phyloP scores from a whole-genome alignment of 1,140 invertebrate genomes.

The roundworm (Caenorhabditis elegans) region WBcel235 BX284604.4:11404501-11405000 shows the following conservation, averaged over 20 bases:
- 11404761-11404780: too few species aligned
- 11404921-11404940: slow-evolving; percentile 68
- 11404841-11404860: slow-evolving; percentile 57
- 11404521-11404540: too few species aligned
- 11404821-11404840: background rate
- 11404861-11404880: slow-evolving; percentile 76
- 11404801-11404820: too few species aligned
- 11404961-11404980: slow-evolving; percentile 87
- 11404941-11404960: too few species aligned
- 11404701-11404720: too few species aligned
- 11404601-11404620: slow-evolving; percentile 86
- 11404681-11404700: too few species aligned
- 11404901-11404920: slow-evolving; percentile 77
- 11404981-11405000: slow-evolving; percentile 78
- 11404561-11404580: slow-evolving; percentile 67
- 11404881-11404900: slow-evolving; percentile 84
- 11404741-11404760: too few species aligned
- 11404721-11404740: too few species aligned
- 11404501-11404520: slow-evolving; percentile 36
- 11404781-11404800: slow-evolving; percentile 67
- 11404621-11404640: slow-evolving; percentile 76
- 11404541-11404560: slow-evolving; percentile 47
- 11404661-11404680: too few species aligned
- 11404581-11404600: slow-evolving; percentile 82
- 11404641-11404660: slow-evolving; percentile 68